Evolutionary conservation across 2,113 vertebrate genomes (phyloP).

Genomic region (Hirundichthys speculiger): DNA sequence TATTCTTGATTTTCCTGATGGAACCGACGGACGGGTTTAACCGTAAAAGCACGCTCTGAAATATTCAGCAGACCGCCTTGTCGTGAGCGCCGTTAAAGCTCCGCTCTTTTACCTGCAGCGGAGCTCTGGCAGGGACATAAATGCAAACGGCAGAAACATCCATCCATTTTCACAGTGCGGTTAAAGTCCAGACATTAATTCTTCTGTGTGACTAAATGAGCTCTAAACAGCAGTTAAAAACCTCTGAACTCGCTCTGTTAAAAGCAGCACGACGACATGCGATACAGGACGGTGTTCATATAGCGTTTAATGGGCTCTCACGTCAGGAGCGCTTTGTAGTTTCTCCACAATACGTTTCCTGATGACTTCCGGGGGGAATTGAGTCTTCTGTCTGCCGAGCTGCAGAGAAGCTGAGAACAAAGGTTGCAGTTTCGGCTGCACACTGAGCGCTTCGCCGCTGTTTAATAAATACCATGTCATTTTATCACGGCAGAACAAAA

Average conservation of each 20-base stretch:
- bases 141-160: conserved; percentile 15
- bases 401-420: conserved; percentile 8
- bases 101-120: not conserved
- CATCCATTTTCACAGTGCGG: not conserved
- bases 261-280: not conserved
- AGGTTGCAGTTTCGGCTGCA: conserved; percentile 21
- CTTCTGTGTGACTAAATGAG: conserved; percentile 15
- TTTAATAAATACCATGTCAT: not conserved
- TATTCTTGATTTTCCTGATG: no score
- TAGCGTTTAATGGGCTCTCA: conserved; percentile 27
- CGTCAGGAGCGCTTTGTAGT: conserved; percentile 15
- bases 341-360: conserved; percentile 27
- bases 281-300: not conserved
- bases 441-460: not conserved
- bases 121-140: not conserved
- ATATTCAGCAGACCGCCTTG: conserved; percentile 45
- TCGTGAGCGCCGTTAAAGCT: conserved; percentile 37
- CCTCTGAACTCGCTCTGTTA: no score
- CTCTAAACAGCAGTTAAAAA: conserved; percentile 10
- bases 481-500: not conserved
- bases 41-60: conserved; percentile 30
- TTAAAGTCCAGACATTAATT: conserved; percentile 2
- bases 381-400: conserved; percentile 18
- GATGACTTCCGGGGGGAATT: not conserved
- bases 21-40: conserved; percentile 25